Base-by-base conservation (phyloP, 2,113 vertebrate species). In the Odocoileus hemionus region DNA sequence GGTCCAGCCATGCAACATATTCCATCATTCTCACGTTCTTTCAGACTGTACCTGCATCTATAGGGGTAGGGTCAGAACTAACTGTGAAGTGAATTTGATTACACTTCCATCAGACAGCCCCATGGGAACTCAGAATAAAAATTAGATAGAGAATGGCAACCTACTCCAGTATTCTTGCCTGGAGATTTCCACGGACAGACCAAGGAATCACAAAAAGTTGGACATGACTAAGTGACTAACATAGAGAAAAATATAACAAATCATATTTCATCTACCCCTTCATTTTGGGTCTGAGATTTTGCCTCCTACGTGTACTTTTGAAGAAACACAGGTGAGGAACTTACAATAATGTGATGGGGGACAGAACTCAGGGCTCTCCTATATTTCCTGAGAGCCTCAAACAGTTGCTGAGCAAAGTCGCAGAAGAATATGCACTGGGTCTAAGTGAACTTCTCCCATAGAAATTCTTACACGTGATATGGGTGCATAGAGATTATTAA, bases 401-500 rank as follows among this genome's bases (percentile, higher is more conserved):
- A 57, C 21, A 76, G 54, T 16, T 12, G 39, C 14, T 50, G 58
- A 70, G 26, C 43, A 9, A 17, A 45, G 5, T 36, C 4, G 0
- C 2, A 16, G 26, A 90, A 19, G 7, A 74, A 9, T 12, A 10
- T 57, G 33, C 12, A 36, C 4, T 3, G 21, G 52, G 23, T 50
- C 7, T 21, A 43, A 7, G 43, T 10, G 17, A 95, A 26, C 2
- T 47, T 67, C 60, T 79, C 17, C 47, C 11, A 26, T 74, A 15
- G 92, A 21, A 64, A 86, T 47, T 25, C 92, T 67, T 60, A 89
- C 55, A 17, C 2, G 0, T 86, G 47, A 86, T 52, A 74, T n/a
- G 92, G 57, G n/a, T 94, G 60, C 15, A 23, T 1, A 67, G 39
- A 57, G 50, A 6, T 14, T 88, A 33, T 95, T 92, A 93, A 95